Percentiles rank a stretch among this genome's conserved stretches.
Evolutionary conservation across 2,113 vertebrate species (phyloP).

Genomic region (Nyctereutes procyonoides): DNA sequence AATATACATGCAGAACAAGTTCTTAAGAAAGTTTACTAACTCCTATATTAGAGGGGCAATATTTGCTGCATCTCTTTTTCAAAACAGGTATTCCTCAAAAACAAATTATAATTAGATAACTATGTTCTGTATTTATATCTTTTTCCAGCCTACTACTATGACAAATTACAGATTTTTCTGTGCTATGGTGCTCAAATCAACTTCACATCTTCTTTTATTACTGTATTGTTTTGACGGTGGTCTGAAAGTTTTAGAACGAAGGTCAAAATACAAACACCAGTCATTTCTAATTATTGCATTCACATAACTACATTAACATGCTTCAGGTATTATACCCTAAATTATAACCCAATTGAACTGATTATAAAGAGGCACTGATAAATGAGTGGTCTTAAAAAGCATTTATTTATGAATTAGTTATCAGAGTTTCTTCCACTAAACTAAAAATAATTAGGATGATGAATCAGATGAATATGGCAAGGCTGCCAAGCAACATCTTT

Average conservation of each 20-base stretch:
- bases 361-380: slow-evolving; percentile 75
- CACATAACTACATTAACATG: slow-evolving; percentile 66
- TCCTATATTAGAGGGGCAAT: not conserved
- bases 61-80: not conserved
- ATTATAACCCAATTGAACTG: slow-evolving; percentile 70
- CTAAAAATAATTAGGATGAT: slow-evolving; percentile 72
- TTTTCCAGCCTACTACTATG: not conserved
- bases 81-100: not conserved
- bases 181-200: not conserved
- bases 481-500: not conserved
- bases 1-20: not conserved
- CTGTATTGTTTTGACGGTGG: not conserved
- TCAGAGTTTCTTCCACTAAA: slow-evolving; percentile 60
- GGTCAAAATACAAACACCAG: slow-evolving; percentile 67
- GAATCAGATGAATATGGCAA: slow-evolving; percentile 59
- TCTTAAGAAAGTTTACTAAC: not conserved
- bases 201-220: not conserved
- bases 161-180: not conserved
- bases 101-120: not conserved
- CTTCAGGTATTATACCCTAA: slow-evolving; percentile 47
- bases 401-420: slow-evolving; percentile 75
- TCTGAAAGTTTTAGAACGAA: slow-evolving; percentile 66
- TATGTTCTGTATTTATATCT: not conserved
- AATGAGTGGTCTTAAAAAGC: slow-evolving; percentile 70
- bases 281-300: slow-evolving; percentile 57